A percentile compares a stretch with the other conserved stretches of the same genome.
Evolutionary conservation across 1,140 invertebrate genomes (phyloP).

Genomic region (Ceratitis capitata): DNA sequence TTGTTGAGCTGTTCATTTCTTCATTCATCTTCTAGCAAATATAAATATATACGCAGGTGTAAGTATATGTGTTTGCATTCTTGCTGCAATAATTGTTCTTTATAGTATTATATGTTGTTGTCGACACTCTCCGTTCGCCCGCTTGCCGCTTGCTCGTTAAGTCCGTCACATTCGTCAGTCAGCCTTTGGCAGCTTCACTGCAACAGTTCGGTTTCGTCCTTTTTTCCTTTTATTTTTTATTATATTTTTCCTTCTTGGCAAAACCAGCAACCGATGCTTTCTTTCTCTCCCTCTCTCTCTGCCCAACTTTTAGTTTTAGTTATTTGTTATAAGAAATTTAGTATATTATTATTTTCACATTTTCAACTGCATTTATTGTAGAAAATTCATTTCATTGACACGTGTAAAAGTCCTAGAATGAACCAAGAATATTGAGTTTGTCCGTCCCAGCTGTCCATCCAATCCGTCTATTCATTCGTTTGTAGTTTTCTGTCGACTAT

Average conservation of each 20-base stretch:
- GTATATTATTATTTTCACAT: constrained; percentile 54
- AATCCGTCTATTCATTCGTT: constrained; percentile 33
- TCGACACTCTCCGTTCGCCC: not conserved
- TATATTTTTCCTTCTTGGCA: not conserved
- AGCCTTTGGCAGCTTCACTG: not conserved
- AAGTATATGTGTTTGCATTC: not conserved
- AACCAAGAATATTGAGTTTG: constrained; percentile 36
- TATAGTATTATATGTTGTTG: not conserved
- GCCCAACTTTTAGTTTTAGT: constrained; percentile 3
- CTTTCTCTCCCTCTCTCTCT: not conserved
- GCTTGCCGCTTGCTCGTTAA: constrained; percentile 11
- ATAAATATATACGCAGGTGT: not conserved
- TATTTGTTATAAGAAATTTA: constrained; percentile 45
- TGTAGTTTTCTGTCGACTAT: not conserved
- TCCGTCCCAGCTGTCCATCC: constrained; percentile 40
- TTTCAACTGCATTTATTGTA: constrained; percentile 43
- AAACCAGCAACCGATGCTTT: not conserved
- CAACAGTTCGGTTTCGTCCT: not conserved
- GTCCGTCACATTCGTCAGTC: constrained; percentile 10
- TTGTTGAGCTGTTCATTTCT: constrained; percentile 28
- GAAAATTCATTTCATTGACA: constrained; percentile 45
- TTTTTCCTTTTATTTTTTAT: no score
- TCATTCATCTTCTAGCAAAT: constrained; percentile 11
- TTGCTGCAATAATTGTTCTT: not conserved
- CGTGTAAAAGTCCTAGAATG: constrained; percentile 10